These are phyloP conservation scores for Myrmecobius fasciatus DNA, from an alignment of 2,113 vertebrate genomes.

Conservation along the genomic window DNA sequence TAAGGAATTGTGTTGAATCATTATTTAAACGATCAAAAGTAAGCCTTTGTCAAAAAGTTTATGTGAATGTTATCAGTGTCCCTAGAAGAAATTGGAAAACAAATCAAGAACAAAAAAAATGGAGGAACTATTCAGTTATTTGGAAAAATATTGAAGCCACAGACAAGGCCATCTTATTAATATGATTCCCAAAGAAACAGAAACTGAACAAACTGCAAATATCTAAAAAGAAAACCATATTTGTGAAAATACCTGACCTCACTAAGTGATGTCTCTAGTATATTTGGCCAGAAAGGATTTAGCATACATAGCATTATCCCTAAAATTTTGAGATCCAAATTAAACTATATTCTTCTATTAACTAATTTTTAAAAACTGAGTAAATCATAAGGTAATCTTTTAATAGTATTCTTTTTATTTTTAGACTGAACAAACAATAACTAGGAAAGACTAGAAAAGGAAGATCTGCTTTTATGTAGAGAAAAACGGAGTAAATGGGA, in stretches of 20 bases:
- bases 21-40: slow-evolving; percentile 15
- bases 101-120: neutral
- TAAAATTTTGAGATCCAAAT: neutral
- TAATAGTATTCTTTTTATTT: neutral
- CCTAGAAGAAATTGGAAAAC: neutral
- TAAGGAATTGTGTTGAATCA: neutral
- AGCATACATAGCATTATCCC: neutral
- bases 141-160: neutral
- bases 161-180: neutral
- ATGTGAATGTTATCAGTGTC: neutral
- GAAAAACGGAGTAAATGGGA: neutral
- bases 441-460: neutral
- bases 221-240: neutral
- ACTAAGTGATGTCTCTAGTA: neutral
- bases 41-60: neutral
- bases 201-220: neutral
- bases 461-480: neutral
- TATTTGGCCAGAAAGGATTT: neutral
- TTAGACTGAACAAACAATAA: neutral
- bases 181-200: neutral
- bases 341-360: neutral
- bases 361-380: slow-evolving; percentile 25
- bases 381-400: neutral
- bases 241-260: neutral
- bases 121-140: neutral